Evolutionary conservation across 2,888 invertebrate species (phyloP).

Genomic region (Cerceris ruficornis): DNA sequence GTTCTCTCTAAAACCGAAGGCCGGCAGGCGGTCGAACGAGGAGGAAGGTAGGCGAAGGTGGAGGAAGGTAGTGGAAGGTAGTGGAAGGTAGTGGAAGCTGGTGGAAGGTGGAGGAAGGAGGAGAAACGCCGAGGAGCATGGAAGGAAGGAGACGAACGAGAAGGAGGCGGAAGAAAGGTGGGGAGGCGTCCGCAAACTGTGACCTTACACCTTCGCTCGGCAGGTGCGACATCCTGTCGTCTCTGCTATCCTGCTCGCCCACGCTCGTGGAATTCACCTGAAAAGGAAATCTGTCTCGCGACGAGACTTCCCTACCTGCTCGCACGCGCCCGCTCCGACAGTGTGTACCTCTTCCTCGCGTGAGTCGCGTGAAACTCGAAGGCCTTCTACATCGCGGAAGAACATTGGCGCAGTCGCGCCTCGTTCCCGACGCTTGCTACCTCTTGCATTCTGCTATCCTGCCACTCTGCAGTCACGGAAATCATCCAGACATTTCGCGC

Average conservation of each 20-base stretch:
- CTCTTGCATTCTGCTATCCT: slow-evolving; percentile 59
- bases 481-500: slow-evolving; percentile 69
- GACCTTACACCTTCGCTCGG: slow-evolving; percentile 63
- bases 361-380: neutral
- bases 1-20: slow-evolving; percentile 13
- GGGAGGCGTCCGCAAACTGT: slow-evolving; percentile 46
- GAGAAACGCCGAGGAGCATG: slow-evolving; percentile 15
- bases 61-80: slow-evolving; percentile 7
- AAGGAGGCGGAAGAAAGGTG: neutral
- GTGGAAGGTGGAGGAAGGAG: slow-evolving; percentile 4
- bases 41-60: slow-evolving; percentile 13
- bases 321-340: neutral
- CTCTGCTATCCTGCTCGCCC: slow-evolving; percentile 74
- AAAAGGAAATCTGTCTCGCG: slow-evolving; percentile 76
- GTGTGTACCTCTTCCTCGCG: neutral
- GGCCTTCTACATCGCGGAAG: neutral
- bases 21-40: slow-evolving; percentile 10
- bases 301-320: slow-evolving; percentile 53
- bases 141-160: slow-evolving; percentile 22
- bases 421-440: neutral
- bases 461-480: slow-evolving; percentile 62
- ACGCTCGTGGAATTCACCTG: slow-evolving; percentile 78
- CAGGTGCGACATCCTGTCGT: slow-evolving; percentile 60
- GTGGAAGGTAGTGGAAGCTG: slow-evolving; percentile 18
- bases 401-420: slow-evolving; percentile 25